Evolutionary conservation across 2,113 vertebrate genomes (phyloP).

Genomic region (Turnix velox): DNA sequence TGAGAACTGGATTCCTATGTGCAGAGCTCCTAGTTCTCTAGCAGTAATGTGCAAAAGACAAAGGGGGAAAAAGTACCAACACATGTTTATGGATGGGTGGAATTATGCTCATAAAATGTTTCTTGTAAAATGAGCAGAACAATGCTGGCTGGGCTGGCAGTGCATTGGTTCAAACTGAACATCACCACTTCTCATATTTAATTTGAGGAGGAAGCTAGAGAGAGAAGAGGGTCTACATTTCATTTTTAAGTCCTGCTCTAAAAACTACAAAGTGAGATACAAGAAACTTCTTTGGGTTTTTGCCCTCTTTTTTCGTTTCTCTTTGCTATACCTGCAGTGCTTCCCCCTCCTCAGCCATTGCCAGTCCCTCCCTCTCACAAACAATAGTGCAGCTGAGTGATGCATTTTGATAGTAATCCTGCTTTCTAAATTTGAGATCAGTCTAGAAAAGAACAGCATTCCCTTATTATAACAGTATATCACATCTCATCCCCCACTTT

Average conservation of each 20-base stretch:
- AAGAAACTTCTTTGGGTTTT: background rate
- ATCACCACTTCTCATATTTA: background rate
- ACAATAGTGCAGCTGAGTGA: conserved; percentile 1
- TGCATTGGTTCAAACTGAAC: background rate
- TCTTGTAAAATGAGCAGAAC: background rate
- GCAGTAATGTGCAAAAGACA: background rate
- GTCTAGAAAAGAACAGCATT: conserved; percentile 52
- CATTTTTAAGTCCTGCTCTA: background rate
- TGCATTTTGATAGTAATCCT: background rate
- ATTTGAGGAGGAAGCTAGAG: background rate
- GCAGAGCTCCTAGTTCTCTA: background rate
- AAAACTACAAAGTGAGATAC: background rate
- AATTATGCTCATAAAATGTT: background rate
- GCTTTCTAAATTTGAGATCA: conserved; percentile 1
- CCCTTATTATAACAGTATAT: conserved; percentile 50
- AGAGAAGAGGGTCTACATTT: background rate
- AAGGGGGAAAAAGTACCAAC: background rate
- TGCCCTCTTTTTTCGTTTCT: background rate
- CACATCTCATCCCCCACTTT: conserved; percentile 55
- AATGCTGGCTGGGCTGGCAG: accelerated
- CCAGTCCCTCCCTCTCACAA: background rate
- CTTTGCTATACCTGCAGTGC: background rate
- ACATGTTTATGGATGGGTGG: background rate
- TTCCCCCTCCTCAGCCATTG: background rate
- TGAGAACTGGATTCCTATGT: background rate